phyloP scores from a whole-genome alignment of 2,113 vertebrate genomes.

The Gyps fulvus region DNA sequence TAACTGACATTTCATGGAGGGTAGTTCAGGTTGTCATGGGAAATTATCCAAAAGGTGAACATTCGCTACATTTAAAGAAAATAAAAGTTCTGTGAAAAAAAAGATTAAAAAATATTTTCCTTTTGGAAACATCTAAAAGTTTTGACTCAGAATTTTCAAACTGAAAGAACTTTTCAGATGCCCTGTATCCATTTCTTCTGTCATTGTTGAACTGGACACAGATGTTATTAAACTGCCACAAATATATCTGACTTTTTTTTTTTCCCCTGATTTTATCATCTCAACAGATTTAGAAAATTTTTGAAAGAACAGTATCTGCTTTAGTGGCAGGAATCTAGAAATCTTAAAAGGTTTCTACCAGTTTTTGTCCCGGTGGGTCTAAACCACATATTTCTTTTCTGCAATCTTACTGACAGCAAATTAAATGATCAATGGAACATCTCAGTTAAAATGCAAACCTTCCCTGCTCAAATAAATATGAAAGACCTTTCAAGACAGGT shows the following conservation, averaged over 20 bases:
- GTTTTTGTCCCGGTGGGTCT: neutral
- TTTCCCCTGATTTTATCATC: neutral
- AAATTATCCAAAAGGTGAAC: neutral
- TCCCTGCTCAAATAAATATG: neutral
- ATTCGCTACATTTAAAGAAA: neutral
- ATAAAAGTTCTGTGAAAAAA: neutral
- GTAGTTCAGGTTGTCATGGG: neutral
- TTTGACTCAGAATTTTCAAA: neutral
- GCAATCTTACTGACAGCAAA: neutral
- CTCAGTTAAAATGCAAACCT: neutral
- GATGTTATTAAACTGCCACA: neutral
- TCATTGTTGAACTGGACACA: neutral
- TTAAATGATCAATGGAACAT: neutral
- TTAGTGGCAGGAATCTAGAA: neutral
- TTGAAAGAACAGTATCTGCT: neutral
- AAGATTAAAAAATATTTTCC: neutral
- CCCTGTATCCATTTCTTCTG: neutral
- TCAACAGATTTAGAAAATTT: neutral
- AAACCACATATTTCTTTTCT: neutral
- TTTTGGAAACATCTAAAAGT: neutral
- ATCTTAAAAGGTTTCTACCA: neutral
- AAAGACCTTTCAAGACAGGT: neutral
- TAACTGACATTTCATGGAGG: neutral
- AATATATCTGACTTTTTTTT: neutral
- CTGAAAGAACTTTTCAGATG: neutral